phyloP scores from a whole-genome alignment of 2,888 invertebrate genomes.

The Amphipoea oculea region DNA sequence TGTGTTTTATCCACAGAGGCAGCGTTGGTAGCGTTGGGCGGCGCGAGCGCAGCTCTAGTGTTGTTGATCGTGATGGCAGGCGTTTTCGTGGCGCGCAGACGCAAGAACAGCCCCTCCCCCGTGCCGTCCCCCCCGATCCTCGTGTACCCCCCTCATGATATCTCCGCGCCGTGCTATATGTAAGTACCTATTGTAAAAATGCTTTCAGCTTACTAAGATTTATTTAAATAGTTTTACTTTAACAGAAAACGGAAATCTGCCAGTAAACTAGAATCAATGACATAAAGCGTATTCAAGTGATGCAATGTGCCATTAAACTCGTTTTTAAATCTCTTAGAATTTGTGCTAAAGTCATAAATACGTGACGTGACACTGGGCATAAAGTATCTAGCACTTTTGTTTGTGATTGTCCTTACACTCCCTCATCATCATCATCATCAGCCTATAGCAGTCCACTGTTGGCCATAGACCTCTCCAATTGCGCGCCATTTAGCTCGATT shows the following conservation, averaged over 20 bases:
- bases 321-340: no score
- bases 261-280: no score
- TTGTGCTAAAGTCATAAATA: no score
- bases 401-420: no score
- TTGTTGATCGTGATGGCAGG: slow-evolving; percentile 87
- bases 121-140: slow-evolving; percentile 90
- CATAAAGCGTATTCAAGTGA: no score
- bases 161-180: slow-evolving; percentile 91
- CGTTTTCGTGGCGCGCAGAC: slow-evolving; percentile 85
- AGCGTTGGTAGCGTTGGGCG: slow-evolving; percentile 85
- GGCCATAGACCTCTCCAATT: no score
- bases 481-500: no score
- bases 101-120: slow-evolving; percentile 88
- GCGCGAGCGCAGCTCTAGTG: slow-evolving; percentile 87
- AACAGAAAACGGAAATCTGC: not conserved
- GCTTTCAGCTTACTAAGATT: not conserved
- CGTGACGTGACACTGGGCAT: no score
- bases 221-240: not conserved
- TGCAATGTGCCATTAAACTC: no score
- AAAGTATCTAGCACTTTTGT: no score
- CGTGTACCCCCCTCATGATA: slow-evolving; percentile 92
- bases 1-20: slow-evolving; percentile 78
- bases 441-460: no score
- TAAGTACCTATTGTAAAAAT: slow-evolving; percentile 82
- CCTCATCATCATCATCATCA: no score